Evolutionary conservation across 2,888 invertebrate species (phyloP).

Genomic region (Pomacea canaliculata): DNA sequence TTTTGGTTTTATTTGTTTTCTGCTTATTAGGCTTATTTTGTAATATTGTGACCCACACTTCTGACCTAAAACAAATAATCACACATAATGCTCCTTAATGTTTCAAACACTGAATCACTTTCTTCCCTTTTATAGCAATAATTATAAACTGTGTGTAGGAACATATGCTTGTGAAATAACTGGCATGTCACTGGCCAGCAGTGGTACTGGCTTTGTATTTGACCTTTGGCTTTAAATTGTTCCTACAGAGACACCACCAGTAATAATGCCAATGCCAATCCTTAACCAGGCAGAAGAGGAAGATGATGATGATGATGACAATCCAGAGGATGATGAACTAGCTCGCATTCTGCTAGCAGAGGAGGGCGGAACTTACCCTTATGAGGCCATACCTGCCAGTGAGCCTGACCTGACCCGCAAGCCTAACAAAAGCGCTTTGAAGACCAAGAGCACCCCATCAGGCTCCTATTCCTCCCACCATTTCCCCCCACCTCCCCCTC

Average conservation of each 20-base stretch:
- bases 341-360: conserved; percentile 30
- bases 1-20: neutral
- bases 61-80: no score
- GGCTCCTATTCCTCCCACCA: neutral
- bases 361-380: conserved; percentile 38
- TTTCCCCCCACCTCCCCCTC: conserved; percentile 18
- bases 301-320: conserved; percentile 32
- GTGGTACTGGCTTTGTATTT: no score
- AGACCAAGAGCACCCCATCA: conserved; percentile 39
- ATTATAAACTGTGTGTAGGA: no score
- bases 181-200: no score
- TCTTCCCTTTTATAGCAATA: no score
- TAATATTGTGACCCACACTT: neutral
- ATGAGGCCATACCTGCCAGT: conserved; percentile 62
- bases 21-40: neutral
- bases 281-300: conserved; percentile 28
- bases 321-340: conserved; percentile 33
- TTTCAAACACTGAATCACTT: no score
- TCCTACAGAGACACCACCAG: no score
- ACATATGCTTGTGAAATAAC: no score
- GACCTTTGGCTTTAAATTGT: no score
- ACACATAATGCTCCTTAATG: no score
- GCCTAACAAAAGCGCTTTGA: conserved; percentile 70
- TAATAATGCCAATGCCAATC: no score
- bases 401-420: conserved; percentile 70